Evolutionary conservation across 2,113 vertebrate genomes (phyloP).

Genomic region (Eira barbara): DNA sequence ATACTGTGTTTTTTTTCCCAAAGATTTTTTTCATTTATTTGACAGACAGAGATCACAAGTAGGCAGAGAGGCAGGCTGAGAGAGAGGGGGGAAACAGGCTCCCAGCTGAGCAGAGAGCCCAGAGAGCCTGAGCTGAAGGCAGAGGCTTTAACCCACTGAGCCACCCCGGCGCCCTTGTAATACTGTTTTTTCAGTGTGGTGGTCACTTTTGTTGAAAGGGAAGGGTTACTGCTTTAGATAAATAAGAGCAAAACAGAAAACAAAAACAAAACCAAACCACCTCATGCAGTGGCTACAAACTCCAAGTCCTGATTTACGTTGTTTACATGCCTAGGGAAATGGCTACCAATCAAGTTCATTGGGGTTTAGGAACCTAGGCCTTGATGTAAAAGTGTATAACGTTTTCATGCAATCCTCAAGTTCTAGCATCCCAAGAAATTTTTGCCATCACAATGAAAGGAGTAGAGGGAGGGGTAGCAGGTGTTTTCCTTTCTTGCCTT

Average conservation of each 20-base stretch:
- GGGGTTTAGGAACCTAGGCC: background rate
- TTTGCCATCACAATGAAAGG: background rate
- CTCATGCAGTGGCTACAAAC: background rate
- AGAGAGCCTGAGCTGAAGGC: no score
- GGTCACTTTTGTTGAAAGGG: background rate
- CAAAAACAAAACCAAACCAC: background rate
- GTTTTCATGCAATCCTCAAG: background rate
- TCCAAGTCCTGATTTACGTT: background rate
- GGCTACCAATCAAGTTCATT: background rate
- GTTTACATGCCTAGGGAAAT: background rate
- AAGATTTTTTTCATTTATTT: no score
- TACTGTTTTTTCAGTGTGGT: constrained; percentile 36
- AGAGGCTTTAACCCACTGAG: no score
- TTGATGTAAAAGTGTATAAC: background rate
- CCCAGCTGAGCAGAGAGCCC: no score
- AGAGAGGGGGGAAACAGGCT: no score
- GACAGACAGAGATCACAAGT: no score
- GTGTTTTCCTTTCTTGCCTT: constrained; percentile 3
- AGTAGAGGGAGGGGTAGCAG: background rate
- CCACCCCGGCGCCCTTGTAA: background rate
- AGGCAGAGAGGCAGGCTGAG: no score
- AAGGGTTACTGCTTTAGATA: constrained; percentile 8
- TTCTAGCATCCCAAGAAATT: background rate
- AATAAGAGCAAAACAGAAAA: constrained; percentile 11
- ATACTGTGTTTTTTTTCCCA: background rate